Percentiles rank a stretch among this genome's conserved stretches.
Evolutionary conservation across 2,113 vertebrate species (phyloP).

Genomic region (Falcunculus frontatus): DNA sequence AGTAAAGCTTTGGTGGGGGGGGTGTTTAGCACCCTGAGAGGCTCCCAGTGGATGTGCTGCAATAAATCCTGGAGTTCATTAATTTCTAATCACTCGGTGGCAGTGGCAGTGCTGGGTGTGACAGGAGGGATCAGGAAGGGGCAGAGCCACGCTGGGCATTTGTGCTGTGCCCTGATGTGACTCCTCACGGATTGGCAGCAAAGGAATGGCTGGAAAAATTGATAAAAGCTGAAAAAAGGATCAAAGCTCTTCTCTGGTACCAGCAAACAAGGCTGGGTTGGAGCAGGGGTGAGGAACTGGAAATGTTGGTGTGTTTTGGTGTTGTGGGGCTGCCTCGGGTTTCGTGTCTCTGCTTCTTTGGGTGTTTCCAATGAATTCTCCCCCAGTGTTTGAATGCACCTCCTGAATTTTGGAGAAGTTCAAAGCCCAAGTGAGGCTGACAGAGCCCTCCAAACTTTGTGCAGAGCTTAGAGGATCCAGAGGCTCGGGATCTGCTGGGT

Average conservation of each 20-base stretch:
- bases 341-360: background rate
- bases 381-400: rapidly evolving
- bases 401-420: background rate
- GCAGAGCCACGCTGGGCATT: background rate
- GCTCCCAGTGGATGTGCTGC: background rate
- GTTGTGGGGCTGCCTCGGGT: background rate
- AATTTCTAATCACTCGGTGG: background rate
- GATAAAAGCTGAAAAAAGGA: background rate
- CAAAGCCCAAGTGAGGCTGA: background rate
- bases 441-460: background rate
- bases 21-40: background rate
- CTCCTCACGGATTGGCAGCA: background rate
- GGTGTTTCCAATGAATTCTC: background rate
- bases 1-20: background rate
- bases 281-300: background rate
- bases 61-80: background rate
- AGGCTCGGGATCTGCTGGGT: background rate
- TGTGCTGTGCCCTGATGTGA: background rate
- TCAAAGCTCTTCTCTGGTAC: rapidly evolving
- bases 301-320: background rate
- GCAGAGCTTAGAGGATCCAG: background rate
- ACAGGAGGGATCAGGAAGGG: background rate
- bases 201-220: background rate
- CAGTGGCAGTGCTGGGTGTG: background rate
- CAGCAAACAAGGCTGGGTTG: background rate